These are phyloP conservation scores for Nothobranchius furzeri DNA, from an alignment of 2,113 vertebrate genomes.

Conservation along the genomic window DNA sequence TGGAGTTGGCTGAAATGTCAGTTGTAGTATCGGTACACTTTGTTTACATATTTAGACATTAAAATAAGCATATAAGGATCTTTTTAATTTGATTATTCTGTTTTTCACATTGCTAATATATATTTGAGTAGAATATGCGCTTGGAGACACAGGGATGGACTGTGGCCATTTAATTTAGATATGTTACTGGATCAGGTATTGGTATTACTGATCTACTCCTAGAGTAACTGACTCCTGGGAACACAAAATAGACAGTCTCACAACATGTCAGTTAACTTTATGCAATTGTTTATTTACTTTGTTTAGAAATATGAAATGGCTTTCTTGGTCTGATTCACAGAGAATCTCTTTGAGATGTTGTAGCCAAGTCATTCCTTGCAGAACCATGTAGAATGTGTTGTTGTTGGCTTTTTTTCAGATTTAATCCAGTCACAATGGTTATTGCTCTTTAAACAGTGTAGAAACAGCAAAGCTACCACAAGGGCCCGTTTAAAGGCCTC, in stretches of 20 bases:
- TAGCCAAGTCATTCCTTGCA: slow-evolving; percentile 32
- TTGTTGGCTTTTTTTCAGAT: slow-evolving; percentile 42
- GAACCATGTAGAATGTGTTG: slow-evolving; percentile 27
- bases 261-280: too few species aligned
- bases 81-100: background rate
- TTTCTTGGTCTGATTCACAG: too few species aligned
- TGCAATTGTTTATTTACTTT: too few species aligned
- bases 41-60: background rate
- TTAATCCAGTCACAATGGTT: slow-evolving; percentile 33
- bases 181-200: background rate
- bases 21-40: background rate
- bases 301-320: too few species aligned
- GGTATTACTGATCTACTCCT: background rate
- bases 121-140: too few species aligned
- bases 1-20: background rate
- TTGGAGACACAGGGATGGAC: too few species aligned
- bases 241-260: too few species aligned
- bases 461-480: slow-evolving; percentile 7
- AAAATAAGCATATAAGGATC: background rate
- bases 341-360: slow-evolving; percentile 27
- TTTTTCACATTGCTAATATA: too few species aligned
- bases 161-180: background rate
- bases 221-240: background rate
- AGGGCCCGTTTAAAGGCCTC: background rate
- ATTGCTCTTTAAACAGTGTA: slow-evolving; percentile 20